Evolutionary conservation across 2,113 vertebrate genomes (phyloP).

Genomic region (Dipodomys ordii): DNA sequence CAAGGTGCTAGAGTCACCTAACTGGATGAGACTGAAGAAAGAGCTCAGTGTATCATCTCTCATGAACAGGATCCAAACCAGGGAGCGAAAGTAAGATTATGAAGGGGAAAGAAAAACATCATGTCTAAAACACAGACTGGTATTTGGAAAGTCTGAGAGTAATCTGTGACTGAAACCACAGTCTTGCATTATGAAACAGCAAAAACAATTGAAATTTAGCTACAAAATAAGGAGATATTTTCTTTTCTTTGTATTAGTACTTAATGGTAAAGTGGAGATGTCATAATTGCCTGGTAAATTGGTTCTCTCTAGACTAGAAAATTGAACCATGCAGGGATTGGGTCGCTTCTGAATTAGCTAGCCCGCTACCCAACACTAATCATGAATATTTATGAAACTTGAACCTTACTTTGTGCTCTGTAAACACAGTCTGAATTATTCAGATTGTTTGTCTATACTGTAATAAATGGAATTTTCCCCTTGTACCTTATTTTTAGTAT

Average conservation of each 20-base stretch:
- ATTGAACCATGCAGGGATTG: conserved; percentile 59
- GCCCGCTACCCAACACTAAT: conserved; percentile 66
- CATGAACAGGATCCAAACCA: not conserved
- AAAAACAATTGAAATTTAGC: not conserved
- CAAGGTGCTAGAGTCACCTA: not conserved
- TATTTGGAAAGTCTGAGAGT: not conserved
- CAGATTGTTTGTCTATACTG: conserved; percentile 79
- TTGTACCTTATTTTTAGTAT: conserved; percentile 69
- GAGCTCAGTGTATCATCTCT: not conserved
- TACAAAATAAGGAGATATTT: conserved; percentile 43
- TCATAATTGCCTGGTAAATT: conserved; percentile 70
- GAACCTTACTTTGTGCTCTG: conserved; percentile 76
- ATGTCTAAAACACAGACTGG: not conserved
- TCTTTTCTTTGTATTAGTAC: not conserved
- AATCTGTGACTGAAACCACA: not conserved
- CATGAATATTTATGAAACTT: conserved; percentile 79
- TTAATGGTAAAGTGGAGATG: conserved; percentile 43
- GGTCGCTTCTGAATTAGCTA: conserved; percentile 70
- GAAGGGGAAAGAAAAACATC: not conserved
- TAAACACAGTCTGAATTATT: conserved; percentile 81
- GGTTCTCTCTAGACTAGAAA: conserved; percentile 46
- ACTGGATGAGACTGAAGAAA: not conserved
- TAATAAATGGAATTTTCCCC: conserved; percentile 75
- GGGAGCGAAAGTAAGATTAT: not conserved
- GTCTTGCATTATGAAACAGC: not conserved